Evolutionary conservation across 2,797 vertebrate species (phyloP).

Genomic region (Anabacerthia variegaticeps): DNA sequence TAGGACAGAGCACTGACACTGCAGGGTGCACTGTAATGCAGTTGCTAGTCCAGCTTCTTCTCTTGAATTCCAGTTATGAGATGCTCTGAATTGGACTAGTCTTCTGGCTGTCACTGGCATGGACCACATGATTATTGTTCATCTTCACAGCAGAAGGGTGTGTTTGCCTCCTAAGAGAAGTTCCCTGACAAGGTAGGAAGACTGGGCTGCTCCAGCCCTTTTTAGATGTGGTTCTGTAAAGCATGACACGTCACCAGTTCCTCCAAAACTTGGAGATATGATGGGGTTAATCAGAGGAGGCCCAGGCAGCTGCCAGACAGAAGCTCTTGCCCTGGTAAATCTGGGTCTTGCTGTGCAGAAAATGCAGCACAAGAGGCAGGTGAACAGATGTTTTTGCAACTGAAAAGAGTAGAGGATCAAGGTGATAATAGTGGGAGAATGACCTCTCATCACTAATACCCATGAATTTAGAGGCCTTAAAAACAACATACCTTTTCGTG

Average conservation of each 20-base stretch:
- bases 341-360: neutral
- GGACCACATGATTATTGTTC: neutral
- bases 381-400: neutral
- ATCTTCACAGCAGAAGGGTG: neutral
- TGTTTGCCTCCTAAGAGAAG: neutral
- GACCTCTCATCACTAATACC: neutral
- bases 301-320: neutral
- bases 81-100: neutral
- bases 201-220: neutral
- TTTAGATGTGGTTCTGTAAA: neutral
- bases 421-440: neutral
- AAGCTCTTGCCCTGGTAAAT: neutral
- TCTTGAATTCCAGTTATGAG: neutral
- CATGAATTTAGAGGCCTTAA: neutral
- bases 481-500: neutral
- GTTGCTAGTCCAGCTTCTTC: neutral
- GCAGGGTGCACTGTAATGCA: neutral
- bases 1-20: neutral
- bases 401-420: neutral
- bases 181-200: neutral
- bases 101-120: neutral
- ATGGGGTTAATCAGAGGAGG: neutral
- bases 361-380: neutral
- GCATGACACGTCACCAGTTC: neutral
- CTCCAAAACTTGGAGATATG: neutral